phyloP scores from a whole-genome alignment of 2,113 vertebrate species.

The Oryzias javanicus region DNA sequence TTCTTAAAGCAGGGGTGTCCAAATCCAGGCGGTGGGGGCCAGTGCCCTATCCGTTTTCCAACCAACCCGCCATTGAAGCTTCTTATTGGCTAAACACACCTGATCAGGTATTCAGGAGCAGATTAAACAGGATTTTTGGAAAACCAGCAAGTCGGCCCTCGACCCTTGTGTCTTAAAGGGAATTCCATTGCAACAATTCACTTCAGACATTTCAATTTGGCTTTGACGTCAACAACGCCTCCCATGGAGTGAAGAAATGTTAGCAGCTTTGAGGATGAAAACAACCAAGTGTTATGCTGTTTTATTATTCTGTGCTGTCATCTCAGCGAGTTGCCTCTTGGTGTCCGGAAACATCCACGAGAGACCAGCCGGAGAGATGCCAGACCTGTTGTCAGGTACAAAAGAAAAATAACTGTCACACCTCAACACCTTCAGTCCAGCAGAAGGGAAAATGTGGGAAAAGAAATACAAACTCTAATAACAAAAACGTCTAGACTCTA shows the following conservation, averaged over 20 bases:
- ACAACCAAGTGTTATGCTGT: constrained; percentile 20
- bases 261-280: constrained; percentile 29
- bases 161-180: constrained; percentile 12
- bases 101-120: too few relatives aligned
- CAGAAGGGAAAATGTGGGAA: constrained; percentile 9
- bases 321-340: constrained; percentile 6
- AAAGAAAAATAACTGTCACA: constrained; percentile 43
- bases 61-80: too few relatives aligned
- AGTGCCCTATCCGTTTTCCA: too few relatives aligned
- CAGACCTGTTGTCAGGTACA: constrained; percentile 40
- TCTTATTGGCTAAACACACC: too few relatives aligned
- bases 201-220: constrained; percentile 28
- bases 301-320: constrained; percentile 32
- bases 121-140: too few relatives aligned
- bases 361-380: constrained; percentile 31
- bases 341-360: constrained; percentile 27
- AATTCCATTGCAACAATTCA: constrained; percentile 53
- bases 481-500: constrained; percentile 72
- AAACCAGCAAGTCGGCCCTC: too few relatives aligned
- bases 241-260: constrained; percentile 13
- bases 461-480: constrained; percentile 52
- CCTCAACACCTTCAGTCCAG: constrained; percentile 34
- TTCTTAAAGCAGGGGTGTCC: too few relatives aligned
- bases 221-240: constrained; percentile 13
- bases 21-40: too few relatives aligned